Base-by-base conservation (phyloP, 2,113 vertebrate species). In the Entomyzon cyanotis region DNA sequence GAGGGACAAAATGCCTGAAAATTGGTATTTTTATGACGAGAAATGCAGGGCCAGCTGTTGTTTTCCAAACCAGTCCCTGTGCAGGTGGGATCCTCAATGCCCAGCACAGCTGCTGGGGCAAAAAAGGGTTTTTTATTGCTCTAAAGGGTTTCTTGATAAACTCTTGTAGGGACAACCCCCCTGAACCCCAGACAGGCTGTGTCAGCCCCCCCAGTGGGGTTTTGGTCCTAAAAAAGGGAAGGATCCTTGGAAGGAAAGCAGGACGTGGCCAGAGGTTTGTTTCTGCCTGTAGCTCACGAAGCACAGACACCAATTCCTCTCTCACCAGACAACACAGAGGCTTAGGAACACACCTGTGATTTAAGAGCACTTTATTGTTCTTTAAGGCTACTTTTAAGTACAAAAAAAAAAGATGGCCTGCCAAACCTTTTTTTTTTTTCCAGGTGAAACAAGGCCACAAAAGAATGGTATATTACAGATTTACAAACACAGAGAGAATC, bases 281-380 rank as follows among this genome's bases (percentile, higher is more conserved):
- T 69, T 47, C 42, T 59, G 46, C n/a, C 23, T 31, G n/a, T 49
- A 30, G 64, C 76, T 39, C 23, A 0, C 0, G 1, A 3, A 22
- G 37, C 1, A 11, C 3, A 44, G 31, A 50, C 33, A 11, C 2
- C 50, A 6, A 2, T 7, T 37, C n/a, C 35, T 15, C 39, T 30
- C 60, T 7, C 10, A 2, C 10, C n/a, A 8, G 22, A 37, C 52
- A 6, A 2, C 1, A 90, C 41, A 85, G 77, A 80, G 19, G n/a
- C 46, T 41, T 6, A 59, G 8, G 71, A 25, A 70, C 70, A 65
- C 95, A 68, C 47, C 47, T n/a, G 97, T 98, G 98, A 98, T 99
- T 99, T 99, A 99, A 99, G 99, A 99, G 99, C 99, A 99, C 99
- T 99, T 99, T 99, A 99, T 99, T 99, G 99, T 99, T 99, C 99